These are phyloP conservation scores for Coranthus polyacanthus DNA, from an alignment of 2,797 vertebrate genomes.

Conservation along the genomic window DNA sequence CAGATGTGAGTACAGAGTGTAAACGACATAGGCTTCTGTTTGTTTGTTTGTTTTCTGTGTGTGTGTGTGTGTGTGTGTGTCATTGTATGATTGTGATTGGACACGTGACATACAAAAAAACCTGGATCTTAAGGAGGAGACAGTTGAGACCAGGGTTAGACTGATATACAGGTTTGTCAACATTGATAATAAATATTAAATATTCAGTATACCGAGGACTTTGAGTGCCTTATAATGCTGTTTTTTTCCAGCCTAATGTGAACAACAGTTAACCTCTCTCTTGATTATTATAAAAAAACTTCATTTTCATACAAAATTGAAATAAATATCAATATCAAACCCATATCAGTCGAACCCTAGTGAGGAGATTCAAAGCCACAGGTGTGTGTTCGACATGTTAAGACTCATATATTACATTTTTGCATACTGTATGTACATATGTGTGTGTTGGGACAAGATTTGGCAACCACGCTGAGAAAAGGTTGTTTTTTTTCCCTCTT, in stretches of 20 bases:
- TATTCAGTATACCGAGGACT: background rate
- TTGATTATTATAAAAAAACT: conserved; percentile 7
- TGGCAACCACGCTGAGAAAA: conserved; percentile 62
- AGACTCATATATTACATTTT: conserved; percentile 37
- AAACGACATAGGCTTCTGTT: background rate
- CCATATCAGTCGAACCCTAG: conserved; percentile 43
- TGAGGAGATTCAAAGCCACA: conserved; percentile 41
- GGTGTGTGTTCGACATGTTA: conserved; percentile 12
- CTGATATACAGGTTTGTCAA: background rate
- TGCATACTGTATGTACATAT: conserved; percentile 68
- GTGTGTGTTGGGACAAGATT: conserved; percentile 57
- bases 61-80: background rate
- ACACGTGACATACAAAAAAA: conserved; percentile 26
- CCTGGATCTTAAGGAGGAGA: conserved; percentile 33
- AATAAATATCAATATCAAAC: conserved; percentile 32
- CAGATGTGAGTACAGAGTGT: background rate
- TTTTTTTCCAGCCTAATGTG: background rate
- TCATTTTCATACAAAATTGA: conserved; percentile 52
- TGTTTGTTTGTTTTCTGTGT: conserved; percentile 5
- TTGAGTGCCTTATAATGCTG: too few species aligned
- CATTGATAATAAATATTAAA: conserved; percentile 19
- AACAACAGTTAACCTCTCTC: background rate
- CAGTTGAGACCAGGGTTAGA: conserved; percentile 30
- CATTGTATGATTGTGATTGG: conserved; percentile 35
- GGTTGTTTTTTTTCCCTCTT: background rate